These are phyloP conservation scores for Lottia scabra DNA, from an alignment of 2,888 invertebrate genomes.

Conservation along the genomic window DNA sequence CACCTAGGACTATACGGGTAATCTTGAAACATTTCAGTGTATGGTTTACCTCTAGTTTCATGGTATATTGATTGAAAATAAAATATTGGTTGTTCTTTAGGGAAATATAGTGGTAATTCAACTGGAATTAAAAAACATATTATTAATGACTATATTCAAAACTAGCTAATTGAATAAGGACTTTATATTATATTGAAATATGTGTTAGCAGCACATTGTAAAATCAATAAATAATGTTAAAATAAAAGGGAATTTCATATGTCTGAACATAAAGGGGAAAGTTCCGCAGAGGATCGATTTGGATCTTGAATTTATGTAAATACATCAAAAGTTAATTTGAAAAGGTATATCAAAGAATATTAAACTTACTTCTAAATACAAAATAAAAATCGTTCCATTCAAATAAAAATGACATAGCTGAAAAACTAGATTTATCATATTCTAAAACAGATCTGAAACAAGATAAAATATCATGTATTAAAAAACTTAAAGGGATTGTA, in stretches of 20 bases:
- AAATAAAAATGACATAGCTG: slow-evolving; percentile 74
- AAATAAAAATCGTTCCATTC: slow-evolving; percentile 77
- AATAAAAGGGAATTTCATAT: too few relatives aligned
- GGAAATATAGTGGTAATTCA: slow-evolving; percentile 67
- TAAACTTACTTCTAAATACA: slow-evolving; percentile 72
- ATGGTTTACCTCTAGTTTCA: slow-evolving; percentile 65
- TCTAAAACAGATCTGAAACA: slow-evolving; percentile 70
- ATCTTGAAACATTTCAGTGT: slow-evolving; percentile 65
- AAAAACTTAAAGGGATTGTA: too few relatives aligned
- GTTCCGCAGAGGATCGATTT: too few relatives aligned
- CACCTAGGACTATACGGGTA: slow-evolving; percentile 69
- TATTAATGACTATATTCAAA: background rate
- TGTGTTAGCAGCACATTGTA: too few relatives aligned
- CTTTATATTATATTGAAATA: background rate
- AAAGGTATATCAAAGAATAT: background rate
- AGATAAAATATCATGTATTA: background rate
- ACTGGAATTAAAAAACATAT: slow-evolving; percentile 65
- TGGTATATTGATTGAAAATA: slow-evolving; percentile 70
- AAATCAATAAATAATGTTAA: too few relatives aligned
- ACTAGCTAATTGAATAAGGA: background rate
- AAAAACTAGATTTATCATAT: slow-evolving; percentile 71
- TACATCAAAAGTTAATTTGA: too few relatives aligned
- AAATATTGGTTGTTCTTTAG: slow-evolving; percentile 66
- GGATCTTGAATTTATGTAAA: too few relatives aligned
- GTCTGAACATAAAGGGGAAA: too few relatives aligned